Percentiles rank a stretch among this genome's conserved stretches.
Conservation (phyloP, 2,888 invertebrate genomes). For the Perithous albicinctus region DNA sequence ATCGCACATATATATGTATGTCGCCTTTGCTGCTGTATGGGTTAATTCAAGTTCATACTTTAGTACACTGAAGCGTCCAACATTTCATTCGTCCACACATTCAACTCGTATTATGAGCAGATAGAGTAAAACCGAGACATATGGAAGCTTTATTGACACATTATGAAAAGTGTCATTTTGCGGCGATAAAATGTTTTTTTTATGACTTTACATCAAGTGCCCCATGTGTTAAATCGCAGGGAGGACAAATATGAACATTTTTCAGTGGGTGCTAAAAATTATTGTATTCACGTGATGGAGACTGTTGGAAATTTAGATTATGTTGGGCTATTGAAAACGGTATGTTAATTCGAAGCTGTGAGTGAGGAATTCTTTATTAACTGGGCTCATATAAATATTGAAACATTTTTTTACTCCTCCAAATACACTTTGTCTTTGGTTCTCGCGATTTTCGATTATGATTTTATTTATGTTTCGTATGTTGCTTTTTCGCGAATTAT, state of each 20-base stretch:
- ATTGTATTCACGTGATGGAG: not conserved
- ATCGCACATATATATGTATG: conserved; percentile 26
- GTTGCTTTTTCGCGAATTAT: too few species aligned
- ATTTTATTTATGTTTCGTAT: too few species aligned
- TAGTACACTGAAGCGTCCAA: conserved; percentile 60
- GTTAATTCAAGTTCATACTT: conserved; percentile 72
- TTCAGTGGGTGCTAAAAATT: not conserved
- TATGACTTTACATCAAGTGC: not conserved
- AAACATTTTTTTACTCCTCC: too few species aligned
- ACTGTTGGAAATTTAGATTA: not conserved
- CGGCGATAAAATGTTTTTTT: not conserved
- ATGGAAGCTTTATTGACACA: not conserved
- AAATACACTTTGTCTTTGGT: too few species aligned
- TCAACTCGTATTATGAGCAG: not conserved
- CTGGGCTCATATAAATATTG: too few species aligned
- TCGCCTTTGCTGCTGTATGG: conserved; percentile 2
- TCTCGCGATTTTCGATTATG: too few species aligned
- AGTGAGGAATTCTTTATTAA: too few species aligned
- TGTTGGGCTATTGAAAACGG: too few species aligned
- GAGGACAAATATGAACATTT: not conserved
- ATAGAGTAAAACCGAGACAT: not conserved
- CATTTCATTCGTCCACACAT: not conserved
- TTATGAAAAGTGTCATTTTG: not conserved
- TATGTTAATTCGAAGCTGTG: too few species aligned
- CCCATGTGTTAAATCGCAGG: not conserved